These are phyloP conservation scores for Autographa gamma DNA, from an alignment of 2,888 invertebrate species.

Conservation along the genomic window DNA sequence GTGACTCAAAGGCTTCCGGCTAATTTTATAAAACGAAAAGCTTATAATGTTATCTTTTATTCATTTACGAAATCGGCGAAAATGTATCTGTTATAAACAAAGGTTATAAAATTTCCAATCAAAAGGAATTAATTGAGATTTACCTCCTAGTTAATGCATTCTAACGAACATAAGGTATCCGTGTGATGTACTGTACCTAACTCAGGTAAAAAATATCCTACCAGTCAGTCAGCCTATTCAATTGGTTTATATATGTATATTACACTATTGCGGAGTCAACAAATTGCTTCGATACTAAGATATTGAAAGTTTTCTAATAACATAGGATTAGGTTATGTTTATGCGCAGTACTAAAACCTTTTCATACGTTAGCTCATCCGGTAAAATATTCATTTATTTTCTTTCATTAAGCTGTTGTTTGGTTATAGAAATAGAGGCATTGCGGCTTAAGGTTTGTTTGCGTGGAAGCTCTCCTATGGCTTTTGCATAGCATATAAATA, in stretches of 20 bases:
- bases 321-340: background rate
- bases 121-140: no score
- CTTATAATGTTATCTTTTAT: background rate
- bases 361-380: background rate
- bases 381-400: conserved; percentile 1
- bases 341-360: background rate
- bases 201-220: no score
- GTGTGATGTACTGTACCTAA: no score
- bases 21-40: conserved; percentile 3
- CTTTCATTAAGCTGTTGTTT: background rate
- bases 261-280: no score
- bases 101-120: no score
- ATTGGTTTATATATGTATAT: background rate
- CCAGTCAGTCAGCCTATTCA: background rate
- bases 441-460: conserved; percentile 15
- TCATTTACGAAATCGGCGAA: background rate
- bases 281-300: background rate
- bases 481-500: conserved; percentile 32
- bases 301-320: background rate
- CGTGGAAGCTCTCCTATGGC: conserved; percentile 24
- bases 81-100: background rate
- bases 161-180: no score
- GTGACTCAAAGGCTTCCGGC: conserved; percentile 23
- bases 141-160: no score
- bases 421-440: conserved; percentile 30